Conservation (phyloP, 2,113 vertebrate species). For the Redunca redunca region DNA sequence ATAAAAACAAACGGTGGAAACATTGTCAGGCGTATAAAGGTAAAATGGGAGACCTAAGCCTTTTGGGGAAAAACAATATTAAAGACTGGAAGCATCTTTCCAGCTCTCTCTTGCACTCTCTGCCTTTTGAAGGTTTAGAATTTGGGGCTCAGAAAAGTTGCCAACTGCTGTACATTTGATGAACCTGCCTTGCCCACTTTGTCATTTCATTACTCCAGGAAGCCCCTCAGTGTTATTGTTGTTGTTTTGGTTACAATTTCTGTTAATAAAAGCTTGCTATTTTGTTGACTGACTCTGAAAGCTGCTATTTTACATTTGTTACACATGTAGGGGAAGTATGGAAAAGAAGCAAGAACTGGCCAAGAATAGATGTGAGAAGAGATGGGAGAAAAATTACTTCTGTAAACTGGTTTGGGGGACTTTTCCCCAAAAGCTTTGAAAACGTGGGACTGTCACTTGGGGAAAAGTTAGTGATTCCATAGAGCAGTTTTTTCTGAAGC, state of each 20-base stretch:
- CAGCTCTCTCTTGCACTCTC: not conserved
- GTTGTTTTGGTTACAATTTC: not conserved
- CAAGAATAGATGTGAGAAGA: not conserved
- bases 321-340: not conserved
- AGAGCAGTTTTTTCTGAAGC: not conserved
- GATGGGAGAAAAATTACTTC: not conserved
- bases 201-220: not conserved
- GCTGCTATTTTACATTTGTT: not conserved
- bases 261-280: not conserved
- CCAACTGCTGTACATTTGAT: not conserved
- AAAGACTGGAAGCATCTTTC: not conserved
- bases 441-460: not conserved
- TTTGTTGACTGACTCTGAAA: constrained; percentile 7
- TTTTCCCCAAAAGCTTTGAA: not conserved
- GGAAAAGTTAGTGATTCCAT: not conserved
- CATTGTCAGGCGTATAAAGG: not conserved
- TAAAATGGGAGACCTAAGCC: not conserved
- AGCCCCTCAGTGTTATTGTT: not conserved
- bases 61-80: not conserved
- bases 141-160: not conserved
- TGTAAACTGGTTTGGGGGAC: not conserved
- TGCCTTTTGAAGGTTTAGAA: not conserved
- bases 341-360: not conserved
- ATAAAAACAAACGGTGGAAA: not conserved
- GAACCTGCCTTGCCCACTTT: not conserved